Evolutionary conservation across 2,797 vertebrate species (phyloP).

Genomic region (Anolis apletophallus): DNA sequence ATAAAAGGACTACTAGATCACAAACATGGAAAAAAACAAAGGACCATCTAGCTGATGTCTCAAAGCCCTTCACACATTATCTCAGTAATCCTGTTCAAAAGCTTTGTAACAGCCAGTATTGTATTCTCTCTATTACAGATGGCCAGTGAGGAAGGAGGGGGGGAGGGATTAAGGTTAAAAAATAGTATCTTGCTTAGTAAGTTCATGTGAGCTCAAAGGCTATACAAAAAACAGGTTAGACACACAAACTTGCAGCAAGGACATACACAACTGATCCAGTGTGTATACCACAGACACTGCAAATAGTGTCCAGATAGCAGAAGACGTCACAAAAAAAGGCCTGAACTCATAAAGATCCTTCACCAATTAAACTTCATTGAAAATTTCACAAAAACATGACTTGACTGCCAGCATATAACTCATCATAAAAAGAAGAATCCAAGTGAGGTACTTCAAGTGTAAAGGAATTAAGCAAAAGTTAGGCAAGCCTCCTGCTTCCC

Average conservation of each 20-base stretch:
- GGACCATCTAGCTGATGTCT: background rate
- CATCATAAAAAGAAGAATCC: constrained; percentile 4
- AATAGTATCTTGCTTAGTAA: background rate
- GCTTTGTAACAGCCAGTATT: constrained; percentile 28
- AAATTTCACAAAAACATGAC: background rate
- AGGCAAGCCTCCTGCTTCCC: background rate
- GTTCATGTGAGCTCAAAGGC: background rate
- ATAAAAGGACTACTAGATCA: background rate
- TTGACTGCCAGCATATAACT: background rate
- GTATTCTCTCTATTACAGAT: constrained; percentile 17
- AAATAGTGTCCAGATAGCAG: background rate
- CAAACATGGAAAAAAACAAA: background rate
- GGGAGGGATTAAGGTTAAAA: background rate
- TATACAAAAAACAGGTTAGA: background rate
- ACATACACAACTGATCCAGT: background rate
- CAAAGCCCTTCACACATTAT: constrained; percentile 12
- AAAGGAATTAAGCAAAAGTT: background rate
- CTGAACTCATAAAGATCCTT: background rate
- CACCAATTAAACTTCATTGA: background rate
- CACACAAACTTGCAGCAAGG: background rate
- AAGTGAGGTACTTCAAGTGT: background rate
- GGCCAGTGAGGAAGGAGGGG: background rate
- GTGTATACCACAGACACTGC: background rate
- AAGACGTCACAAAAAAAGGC: background rate
- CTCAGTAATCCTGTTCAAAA: constrained; percentile 26